These are phyloP conservation scores for Drosophila algonquin DNA, from an alignment of 2,888 invertebrate species.

Conservation along the genomic window DNA sequence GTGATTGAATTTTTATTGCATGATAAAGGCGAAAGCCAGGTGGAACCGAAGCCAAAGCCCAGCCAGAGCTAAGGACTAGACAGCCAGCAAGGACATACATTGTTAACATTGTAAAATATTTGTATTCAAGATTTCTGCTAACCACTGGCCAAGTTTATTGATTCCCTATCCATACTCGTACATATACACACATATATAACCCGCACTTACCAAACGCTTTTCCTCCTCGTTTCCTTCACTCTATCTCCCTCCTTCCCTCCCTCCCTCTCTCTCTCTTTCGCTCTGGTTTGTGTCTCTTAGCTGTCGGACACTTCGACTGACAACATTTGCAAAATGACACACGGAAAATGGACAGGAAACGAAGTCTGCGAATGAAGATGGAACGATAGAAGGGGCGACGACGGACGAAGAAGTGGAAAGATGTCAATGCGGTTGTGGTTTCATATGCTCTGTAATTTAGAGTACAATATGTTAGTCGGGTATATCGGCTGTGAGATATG, in stretches of 20 bases:
- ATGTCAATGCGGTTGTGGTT: slow-evolving; percentile 26
- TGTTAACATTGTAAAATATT: slow-evolving; percentile 73
- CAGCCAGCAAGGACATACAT: slow-evolving; percentile 30
- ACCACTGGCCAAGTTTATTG: slow-evolving; percentile 68
- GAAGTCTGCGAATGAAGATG: slow-evolving; percentile 25
- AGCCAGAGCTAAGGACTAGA: neutral
- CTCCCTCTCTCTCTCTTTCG: neutral
- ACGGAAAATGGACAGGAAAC: slow-evolving; percentile 49
- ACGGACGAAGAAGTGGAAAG: slow-evolving; percentile 4
- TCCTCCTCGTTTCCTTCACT: neutral
- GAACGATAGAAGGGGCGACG: no score
- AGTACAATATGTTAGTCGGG: neutral
- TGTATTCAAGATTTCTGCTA: slow-evolving; percentile 66
- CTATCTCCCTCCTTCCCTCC: slow-evolving; percentile 9
- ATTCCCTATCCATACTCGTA: slow-evolving; percentile 41
- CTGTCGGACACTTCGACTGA: slow-evolving; percentile 58
- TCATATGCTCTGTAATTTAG: slow-evolving; percentile 9
- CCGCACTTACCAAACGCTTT: slow-evolving; percentile 11
- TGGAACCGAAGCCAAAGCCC: slow-evolving; percentile 39
- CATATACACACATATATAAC: neutral
- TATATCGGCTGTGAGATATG: neutral
- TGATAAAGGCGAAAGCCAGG: slow-evolving; percentile 69
- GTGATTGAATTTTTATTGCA: slow-evolving; percentile 78
- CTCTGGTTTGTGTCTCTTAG: slow-evolving; percentile 38
- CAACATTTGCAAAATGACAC: slow-evolving; percentile 69